Conservation (phyloP, 2,888 invertebrate species). For the Sinelater perroti region DNA sequence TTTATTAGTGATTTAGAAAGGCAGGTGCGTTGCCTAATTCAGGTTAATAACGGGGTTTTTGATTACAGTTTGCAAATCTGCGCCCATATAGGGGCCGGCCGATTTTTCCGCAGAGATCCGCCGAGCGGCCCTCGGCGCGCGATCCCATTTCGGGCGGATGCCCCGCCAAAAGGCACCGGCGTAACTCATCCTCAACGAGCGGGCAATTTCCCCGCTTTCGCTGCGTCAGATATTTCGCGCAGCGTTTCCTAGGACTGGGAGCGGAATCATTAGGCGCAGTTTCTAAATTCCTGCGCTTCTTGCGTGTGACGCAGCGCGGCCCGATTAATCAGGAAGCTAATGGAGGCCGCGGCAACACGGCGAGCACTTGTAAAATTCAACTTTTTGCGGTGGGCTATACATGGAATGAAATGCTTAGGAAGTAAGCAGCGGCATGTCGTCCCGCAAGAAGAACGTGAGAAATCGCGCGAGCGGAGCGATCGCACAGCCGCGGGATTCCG, state of each 20-base stretch:
- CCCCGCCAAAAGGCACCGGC: too few species aligned
- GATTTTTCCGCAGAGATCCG: neutral
- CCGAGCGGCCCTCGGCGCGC: too few species aligned
- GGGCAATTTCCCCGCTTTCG: neutral
- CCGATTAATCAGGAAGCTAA: constrained; percentile 24
- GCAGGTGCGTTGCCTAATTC: constrained; percentile 23
- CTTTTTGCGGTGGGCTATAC: constrained; percentile 39
- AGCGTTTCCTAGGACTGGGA: neutral
- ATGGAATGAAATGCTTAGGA: constrained; percentile 38
- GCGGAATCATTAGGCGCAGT: constrained; percentile 7
- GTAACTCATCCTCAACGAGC: neutral
- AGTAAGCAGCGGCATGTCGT: constrained; percentile 37
- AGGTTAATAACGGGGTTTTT: constrained; percentile 26
- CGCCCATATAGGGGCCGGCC: constrained; percentile 13
- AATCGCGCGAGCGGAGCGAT: constrained; percentile 26
- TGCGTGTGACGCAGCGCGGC: constrained; percentile 12
- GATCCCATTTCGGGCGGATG: too few species aligned
- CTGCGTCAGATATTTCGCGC: neutral
- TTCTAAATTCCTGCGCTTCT: constrained; percentile 9
- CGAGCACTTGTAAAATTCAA: constrained; percentile 27
- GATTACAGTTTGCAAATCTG: constrained; percentile 19
- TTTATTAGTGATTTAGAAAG: constrained; percentile 21
- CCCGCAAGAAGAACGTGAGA: constrained; percentile 41
- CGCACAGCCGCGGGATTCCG: constrained; percentile 14
- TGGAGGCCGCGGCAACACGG: constrained; percentile 15